Evolutionary conservation across 2,888 invertebrate species (phyloP), one percentile per base, ranked within the genome.

Genomic region (Ichneumon xanthorius): DNA sequence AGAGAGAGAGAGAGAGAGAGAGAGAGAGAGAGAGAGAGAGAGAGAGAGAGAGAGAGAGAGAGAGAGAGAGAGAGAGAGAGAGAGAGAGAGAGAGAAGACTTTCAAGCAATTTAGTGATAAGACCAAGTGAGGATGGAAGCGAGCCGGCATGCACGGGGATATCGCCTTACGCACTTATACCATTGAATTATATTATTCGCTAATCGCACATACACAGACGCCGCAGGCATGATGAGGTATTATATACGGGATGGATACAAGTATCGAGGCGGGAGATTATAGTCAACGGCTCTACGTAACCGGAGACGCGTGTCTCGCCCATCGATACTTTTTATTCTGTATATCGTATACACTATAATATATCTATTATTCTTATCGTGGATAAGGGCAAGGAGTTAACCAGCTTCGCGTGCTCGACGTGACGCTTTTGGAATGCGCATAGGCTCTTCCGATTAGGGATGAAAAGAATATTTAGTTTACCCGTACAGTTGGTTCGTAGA

Each of bases 121-220:
- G 76, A 22, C 40, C 50, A 76, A n/a, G 33, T 16, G 63, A 22
- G 58, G 58, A 72, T 19, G 61, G 48, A 48, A 84, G 33, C 26
- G 22, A 19, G 30, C 55, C 37, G n/a, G 14, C 50, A 16, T 16
- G 19, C 48, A n/a, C 26, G 14, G 63, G n/a, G 48, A 53, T 78
- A 82, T 85, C 78, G 55, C 16, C 70, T 75, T 85, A 82, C 78
- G 73, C 84, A 67, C 75, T 75, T 61, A 77, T 77, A 48, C 63
- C 30, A 65, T 26, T 70, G 50, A 72, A 50, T 84, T 86, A 86
- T 87, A 87, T 87, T 89, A 90, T 90, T 88, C 82, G 88, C 86
- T 91, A 89, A 91, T 91, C 91, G 89, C 87, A 87, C 45, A 22
- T 48, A 53, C 40, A 50, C 67, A 76, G 48, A 63, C 63, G 58